Evolutionary conservation across 2,888 invertebrate genomes (phyloP).

Genomic region (Tolmerus cingulatus): DNA sequence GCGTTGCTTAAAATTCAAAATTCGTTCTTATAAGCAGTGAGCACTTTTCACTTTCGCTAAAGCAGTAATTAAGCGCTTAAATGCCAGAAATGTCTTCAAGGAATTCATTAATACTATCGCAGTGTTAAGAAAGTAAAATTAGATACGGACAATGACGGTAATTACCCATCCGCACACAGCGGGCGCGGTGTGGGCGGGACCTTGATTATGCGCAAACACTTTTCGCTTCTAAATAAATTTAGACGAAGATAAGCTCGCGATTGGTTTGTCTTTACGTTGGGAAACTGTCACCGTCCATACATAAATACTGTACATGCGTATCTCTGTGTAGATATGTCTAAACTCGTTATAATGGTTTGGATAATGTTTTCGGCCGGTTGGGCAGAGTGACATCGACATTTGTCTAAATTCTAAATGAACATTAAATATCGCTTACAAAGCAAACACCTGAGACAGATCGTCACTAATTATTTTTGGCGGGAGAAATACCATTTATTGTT

Average conservation of each 20-base stretch:
- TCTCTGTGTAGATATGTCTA: too few species aligned
- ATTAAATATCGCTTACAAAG: not conserved
- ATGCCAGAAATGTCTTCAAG: not conserved
- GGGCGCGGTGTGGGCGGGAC: not conserved
- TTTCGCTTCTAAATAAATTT: not conserved
- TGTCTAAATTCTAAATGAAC: not conserved
- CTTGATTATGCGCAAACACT: not conserved
- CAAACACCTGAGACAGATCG: not conserved
- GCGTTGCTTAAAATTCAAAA: not conserved
- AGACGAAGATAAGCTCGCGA: not conserved
- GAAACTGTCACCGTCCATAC: not conserved
- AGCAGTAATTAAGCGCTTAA: not conserved
- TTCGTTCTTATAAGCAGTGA: not conserved
- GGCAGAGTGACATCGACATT: not conserved
- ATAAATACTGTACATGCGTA: not conserved
- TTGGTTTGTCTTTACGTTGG: not conserved
- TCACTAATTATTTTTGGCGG: not conserved
- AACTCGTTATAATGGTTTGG: not conserved
- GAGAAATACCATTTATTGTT: not conserved
- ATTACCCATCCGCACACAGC: not conserved
- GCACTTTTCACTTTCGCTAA: not conserved
- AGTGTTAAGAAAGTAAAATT: not conserved
- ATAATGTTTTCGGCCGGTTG: not conserved
- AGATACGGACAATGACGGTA: not conserved
- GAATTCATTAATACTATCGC: not conserved